Evolutionary conservation across 2,113 vertebrate genomes (phyloP).

Genomic region (Coracopsis vasa): DNA sequence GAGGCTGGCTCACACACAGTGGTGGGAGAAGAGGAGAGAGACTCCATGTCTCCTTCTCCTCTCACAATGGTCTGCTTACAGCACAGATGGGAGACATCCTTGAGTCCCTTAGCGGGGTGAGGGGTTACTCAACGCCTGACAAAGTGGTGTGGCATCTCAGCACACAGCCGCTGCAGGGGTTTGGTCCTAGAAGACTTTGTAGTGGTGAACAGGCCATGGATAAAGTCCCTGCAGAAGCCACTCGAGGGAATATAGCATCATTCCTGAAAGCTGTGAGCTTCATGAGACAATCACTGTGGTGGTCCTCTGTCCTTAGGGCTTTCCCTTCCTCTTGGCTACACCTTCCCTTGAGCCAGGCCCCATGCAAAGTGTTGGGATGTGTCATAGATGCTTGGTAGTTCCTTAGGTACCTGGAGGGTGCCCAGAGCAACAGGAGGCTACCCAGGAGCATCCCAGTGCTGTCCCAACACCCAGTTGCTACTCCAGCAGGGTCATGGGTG

Average conservation of each 20-base stretch:
- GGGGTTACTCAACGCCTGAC: rapidly evolving
- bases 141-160: neutral
- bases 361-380: neutral
- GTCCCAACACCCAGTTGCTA: neutral
- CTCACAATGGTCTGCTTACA: neutral
- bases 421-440: neutral
- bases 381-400: rapidly evolving
- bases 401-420: neutral
- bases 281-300: neutral
- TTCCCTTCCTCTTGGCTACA: neutral
- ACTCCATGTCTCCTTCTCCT: neutral
- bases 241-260: neutral
- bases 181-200: neutral
- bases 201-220: neutral
- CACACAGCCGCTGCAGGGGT: neutral
- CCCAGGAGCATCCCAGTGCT: neutral
- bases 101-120: neutral
- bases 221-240: neutral
- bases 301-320: neutral
- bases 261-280: neutral
- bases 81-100: neutral
- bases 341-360: neutral
- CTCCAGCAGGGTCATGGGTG: rapidly evolving
- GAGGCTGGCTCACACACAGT: rapidly evolving
- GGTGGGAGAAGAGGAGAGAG: neutral